Evolutionary conservation across 2,888 invertebrate genomes (phyloP).

Genomic region (Trissolcus japonicus): DNA sequence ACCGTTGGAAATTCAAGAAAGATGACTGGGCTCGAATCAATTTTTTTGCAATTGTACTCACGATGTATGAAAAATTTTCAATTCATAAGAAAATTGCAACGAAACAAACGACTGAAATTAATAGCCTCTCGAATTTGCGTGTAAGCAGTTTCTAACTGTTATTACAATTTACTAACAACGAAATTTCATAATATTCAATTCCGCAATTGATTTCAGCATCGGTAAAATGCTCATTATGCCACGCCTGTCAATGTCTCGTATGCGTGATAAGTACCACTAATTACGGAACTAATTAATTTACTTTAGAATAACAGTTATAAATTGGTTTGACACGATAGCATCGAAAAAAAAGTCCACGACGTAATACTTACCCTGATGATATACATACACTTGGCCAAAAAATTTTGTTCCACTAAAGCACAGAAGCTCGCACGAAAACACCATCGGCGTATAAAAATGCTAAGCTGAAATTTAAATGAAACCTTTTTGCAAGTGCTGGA

Average conservation of each 20-base stretch:
- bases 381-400: constrained; percentile 4
- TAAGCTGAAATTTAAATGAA: too few relatives aligned
- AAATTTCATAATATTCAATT: background rate
- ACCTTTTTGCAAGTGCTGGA: too few relatives aligned
- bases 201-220: constrained; percentile 1
- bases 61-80: background rate
- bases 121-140: background rate
- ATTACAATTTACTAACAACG: constrained; percentile 22
- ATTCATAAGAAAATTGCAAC: constrained; percentile 1
- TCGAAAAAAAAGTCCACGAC: constrained; percentile 20
- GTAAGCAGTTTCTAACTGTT: background rate
- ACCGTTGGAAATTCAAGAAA: too few relatives aligned
- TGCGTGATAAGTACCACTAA: constrained; percentile 41
- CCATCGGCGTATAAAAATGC: too few relatives aligned
- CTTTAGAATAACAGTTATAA: constrained; percentile 51
- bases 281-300: constrained; percentile 54
- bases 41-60: background rate
- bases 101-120: background rate
- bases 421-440: too few relatives aligned
- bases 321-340: constrained; percentile 40
- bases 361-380: constrained; percentile 9
- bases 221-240: constrained; percentile 30
- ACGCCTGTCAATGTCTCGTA: constrained; percentile 46
- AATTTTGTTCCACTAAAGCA: constrained; percentile 6
- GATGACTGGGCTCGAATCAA: too few relatives aligned